Percentiles rank a stretch among this genome's conserved stretches.
Conservation (phyloP, 2,797 vertebrate species). For the Myiotriccus ornatus region DNA sequence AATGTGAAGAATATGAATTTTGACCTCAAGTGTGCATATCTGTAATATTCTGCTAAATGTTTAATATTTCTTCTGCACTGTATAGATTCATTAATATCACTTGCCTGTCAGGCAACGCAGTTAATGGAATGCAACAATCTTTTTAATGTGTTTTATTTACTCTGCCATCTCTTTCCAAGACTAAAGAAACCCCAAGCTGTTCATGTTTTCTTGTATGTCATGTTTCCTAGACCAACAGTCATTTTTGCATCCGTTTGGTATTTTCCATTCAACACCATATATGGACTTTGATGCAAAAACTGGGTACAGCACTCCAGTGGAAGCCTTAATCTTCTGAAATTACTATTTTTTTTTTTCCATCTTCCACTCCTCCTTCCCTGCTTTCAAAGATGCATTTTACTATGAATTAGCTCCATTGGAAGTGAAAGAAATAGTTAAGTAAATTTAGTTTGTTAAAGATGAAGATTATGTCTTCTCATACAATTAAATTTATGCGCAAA, state of each 20-base stretch:
- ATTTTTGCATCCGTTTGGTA: not conserved
- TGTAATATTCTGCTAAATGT: not conserved
- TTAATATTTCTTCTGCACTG: not conserved
- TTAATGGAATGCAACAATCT: not conserved
- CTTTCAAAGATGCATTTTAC: not conserved
- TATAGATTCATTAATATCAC: not conserved
- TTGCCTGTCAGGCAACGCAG: not conserved
- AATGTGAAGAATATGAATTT: not conserved
- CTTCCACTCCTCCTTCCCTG: not conserved
- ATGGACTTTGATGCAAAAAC: not conserved
- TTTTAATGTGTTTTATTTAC: not conserved
- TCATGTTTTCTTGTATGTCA: not conserved
- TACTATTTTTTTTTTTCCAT: not conserved
- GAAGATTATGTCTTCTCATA: not conserved
- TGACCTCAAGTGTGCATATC: not conserved
- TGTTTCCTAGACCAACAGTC: not conserved
- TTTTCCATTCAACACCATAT: not conserved
- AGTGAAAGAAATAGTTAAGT: not conserved
- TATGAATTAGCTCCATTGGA: not conserved
- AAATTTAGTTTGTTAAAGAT: not conserved
- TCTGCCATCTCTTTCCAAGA: not conserved
- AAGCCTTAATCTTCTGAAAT: not conserved
- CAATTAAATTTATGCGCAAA: not conserved
- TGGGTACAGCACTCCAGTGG: not conserved
- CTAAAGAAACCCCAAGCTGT: not conserved